Evolutionary conservation across 2,888 invertebrate species (phyloP).

Genomic region (Himalopsyche japonica): DNA sequence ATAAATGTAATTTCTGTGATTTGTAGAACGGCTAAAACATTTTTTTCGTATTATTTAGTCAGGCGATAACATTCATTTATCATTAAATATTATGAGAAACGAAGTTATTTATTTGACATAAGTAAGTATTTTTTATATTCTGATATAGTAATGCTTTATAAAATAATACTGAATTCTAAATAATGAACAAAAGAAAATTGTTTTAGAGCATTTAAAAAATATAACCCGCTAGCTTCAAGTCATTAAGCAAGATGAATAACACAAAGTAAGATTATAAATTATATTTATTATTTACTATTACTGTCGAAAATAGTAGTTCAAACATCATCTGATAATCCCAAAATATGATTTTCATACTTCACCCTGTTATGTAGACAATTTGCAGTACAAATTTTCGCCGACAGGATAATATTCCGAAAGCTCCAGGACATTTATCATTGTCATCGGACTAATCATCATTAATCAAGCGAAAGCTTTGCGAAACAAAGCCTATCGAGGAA

Average conservation of each 20-base stretch:
- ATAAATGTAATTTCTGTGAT: no score
- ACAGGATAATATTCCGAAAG: not conserved
- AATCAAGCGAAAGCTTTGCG: slow-evolving; percentile 12
- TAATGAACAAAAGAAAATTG: no score
- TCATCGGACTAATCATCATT: slow-evolving; percentile 23
- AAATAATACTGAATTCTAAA: no score
- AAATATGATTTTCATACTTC: not conserved
- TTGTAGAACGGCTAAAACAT: no score
- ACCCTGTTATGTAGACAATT: not conserved
- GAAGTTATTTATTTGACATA: no score
- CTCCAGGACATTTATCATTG: slow-evolving; percentile 17
- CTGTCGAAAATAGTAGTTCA: not conserved
- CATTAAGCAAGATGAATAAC: not conserved
- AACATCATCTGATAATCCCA: not conserved
- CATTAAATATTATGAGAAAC: no score
- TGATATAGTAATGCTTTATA: no score
- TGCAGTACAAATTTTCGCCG: slow-evolving; percentile 5
- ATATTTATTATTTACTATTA: not conserved
- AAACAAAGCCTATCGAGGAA: slow-evolving; percentile 15
- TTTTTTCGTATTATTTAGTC: no score
- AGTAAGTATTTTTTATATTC: no score
- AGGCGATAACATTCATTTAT: no score
- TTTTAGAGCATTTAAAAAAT: no score
- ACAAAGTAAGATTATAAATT: not conserved
- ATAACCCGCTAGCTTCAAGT: no score